These are phyloP conservation scores for Aphyosemion australe DNA, from an alignment of 2,113 vertebrate genomes.

Conservation along the genomic window DNA sequence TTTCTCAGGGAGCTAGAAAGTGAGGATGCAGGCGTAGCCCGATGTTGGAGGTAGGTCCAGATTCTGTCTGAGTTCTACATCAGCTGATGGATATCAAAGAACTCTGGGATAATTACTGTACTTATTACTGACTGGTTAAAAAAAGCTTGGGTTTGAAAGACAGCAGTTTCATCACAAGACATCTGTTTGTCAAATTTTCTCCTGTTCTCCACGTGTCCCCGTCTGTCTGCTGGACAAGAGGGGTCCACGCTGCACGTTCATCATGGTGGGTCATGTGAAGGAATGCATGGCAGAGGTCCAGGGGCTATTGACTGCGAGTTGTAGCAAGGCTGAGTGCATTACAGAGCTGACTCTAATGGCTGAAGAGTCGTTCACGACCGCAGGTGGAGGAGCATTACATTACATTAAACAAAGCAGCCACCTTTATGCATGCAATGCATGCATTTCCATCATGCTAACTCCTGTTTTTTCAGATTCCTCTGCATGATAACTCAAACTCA, in stretches of 20 bases:
- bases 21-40: constrained; percentile 43
- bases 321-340: constrained; percentile 32
- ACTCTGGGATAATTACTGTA: background rate
- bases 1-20: constrained; percentile 23
- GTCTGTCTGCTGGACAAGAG: constrained; percentile 29
- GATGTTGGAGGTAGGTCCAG: constrained; percentile 23
- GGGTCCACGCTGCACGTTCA: constrained; percentile 39
- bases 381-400: constrained; percentile 28
- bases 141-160: constrained; percentile 14
- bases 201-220: constrained; percentile 6
- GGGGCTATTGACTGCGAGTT: constrained; percentile 16
- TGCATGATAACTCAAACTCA: too few relatives aligned
- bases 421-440: constrained; percentile 38
- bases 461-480: too few relatives aligned
- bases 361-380: constrained; percentile 58
- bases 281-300: constrained; percentile 57
- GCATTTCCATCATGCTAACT: too few relatives aligned
- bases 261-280: constrained; percentile 50
- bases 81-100: constrained; percentile 17
- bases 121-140: background rate
- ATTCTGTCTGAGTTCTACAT: constrained; percentile 26
- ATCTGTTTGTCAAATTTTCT: constrained; percentile 18
- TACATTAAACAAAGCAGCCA: constrained; percentile 26
- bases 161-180: background rate
- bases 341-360: constrained; percentile 43